Percentiles rank a stretch among this genome's conserved stretches.
These are phyloP conservation scores for Venustaconcha ellipsiformis DNA, from an alignment of 1,140 invertebrate genomes.

Conservation along the genomic window DNA sequence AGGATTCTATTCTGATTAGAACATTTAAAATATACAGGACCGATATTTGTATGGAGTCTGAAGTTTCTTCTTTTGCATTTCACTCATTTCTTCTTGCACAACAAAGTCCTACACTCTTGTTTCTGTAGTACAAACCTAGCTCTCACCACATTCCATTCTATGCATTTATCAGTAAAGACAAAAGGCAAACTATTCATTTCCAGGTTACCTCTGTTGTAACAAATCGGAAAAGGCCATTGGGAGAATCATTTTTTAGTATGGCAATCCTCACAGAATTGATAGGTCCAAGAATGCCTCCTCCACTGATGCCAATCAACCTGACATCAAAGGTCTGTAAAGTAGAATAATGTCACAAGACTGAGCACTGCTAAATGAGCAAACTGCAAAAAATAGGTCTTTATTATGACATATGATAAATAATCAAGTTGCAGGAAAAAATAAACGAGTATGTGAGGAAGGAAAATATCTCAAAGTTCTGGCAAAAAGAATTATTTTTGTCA, in stretches of 20 bases:
- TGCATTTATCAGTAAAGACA: too few species aligned
- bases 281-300: constrained; percentile 53
- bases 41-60: too few species aligned
- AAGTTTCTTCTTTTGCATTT: too few species aligned
- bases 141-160: too few species aligned
- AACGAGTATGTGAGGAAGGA: not conserved
- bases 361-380: not conserved
- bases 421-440: not conserved
- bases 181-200: too few species aligned
- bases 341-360: constrained; percentile 3
- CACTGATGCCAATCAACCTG: constrained; percentile 52
- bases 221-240: constrained; percentile 64
- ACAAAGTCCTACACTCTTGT: too few species aligned
- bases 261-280: constrained; percentile 50
- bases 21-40: too few species aligned
- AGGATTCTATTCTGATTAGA: too few species aligned
- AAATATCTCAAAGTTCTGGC: not conserved
- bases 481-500: not conserved
- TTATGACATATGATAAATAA: not conserved
- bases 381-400: not conserved
- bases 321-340: constrained; percentile 63
- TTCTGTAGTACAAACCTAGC: too few species aligned
- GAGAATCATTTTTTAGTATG: constrained; percentile 67
- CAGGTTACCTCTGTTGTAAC: constrained; percentile 42
- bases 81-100: too few species aligned